These are phyloP conservation scores for Tauraco hartlaubi DNA, from an alignment of 2,797 vertebrate species.

Conservation along the genomic window DNA sequence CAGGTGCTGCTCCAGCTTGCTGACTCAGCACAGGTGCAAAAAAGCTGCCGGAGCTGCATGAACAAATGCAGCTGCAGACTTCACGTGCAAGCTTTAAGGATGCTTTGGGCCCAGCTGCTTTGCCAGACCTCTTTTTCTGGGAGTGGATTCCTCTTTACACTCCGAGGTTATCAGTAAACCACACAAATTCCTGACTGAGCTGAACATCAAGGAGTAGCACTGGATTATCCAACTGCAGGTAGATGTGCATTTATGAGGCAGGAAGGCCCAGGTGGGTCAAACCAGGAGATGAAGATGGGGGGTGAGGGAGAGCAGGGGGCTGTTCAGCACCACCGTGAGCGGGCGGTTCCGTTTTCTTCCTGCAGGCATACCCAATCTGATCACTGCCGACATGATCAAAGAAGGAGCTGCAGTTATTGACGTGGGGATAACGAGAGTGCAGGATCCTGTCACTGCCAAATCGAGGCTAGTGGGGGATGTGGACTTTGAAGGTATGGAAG, in stretches of 20 bases:
- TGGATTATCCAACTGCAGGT: background rate
- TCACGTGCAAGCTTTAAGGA: background rate
- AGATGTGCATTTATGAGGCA: background rate
- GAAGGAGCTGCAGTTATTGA: conserved; percentile 95
- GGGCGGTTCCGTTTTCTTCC: background rate
- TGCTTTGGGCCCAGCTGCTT: background rate
- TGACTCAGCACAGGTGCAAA: accelerated
- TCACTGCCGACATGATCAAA: conserved; percentile 97
- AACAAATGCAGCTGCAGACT: accelerated
- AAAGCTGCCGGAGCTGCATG: background rate
- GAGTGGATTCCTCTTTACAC: background rate
- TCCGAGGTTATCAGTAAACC: background rate
- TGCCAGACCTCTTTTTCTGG: background rate
- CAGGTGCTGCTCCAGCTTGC: accelerated
- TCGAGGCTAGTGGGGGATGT: conserved; percentile 92
- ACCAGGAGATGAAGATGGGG: accelerated
- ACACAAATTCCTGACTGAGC: background rate
- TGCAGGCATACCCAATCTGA: conserved; percentile 95
- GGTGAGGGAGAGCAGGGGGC: background rate
- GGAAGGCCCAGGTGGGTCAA: background rate
- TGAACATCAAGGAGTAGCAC: background rate
- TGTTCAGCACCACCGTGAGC: accelerated
- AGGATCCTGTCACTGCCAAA: conserved; percentile 91
- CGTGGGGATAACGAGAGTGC: conserved; percentile 93
- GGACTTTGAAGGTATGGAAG: conserved; percentile 92